Percentiles rank a stretch among this genome's conserved stretches.
Conservation (phyloP, 2,888 invertebrate genomes). For the Papilio protenor region DNA sequence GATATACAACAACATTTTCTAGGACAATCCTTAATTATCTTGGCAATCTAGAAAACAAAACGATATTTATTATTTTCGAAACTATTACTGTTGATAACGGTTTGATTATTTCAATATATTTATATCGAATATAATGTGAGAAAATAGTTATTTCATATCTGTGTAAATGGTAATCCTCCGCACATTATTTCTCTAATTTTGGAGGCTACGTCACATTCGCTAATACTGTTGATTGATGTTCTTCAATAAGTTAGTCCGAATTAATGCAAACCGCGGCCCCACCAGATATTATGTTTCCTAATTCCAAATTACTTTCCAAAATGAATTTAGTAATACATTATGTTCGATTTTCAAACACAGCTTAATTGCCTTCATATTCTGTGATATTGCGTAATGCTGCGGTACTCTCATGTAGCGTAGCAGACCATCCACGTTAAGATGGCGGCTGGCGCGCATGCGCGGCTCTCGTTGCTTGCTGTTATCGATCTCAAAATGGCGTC, state of each 20-base stretch:
- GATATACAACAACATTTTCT: not conserved
- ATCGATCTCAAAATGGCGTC: conserved; percentile 5
- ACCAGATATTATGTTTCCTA: not conserved
- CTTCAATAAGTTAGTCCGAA: too few species aligned
- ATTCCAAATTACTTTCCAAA: not conserved
- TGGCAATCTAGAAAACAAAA: conserved; percentile 1
- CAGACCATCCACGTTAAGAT: not conserved
- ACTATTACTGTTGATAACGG: not conserved
- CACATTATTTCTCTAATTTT: too few species aligned
- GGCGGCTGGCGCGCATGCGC: conserved; percentile 5
- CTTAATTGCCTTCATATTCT: not conserved
- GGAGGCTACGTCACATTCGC: too few species aligned
- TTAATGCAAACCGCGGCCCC: too few species aligned
- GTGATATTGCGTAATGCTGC: not conserved
- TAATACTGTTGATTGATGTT: too few species aligned
- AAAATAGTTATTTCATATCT: too few species aligned
- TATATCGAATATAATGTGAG: too few species aligned
- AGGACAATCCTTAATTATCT: conserved; percentile 7
- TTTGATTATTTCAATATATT: not conserved
- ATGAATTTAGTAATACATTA: not conserved
- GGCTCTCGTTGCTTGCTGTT: not conserved
- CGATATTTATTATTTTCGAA: too few species aligned
- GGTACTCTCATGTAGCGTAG: not conserved
- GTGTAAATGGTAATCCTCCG: too few species aligned
- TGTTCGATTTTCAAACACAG: not conserved